Evolutionary conservation across 2,797 vertebrate species (phyloP), one percentile per base, ranked within the genome.

Genomic region (Perodicticus potto): DNA sequence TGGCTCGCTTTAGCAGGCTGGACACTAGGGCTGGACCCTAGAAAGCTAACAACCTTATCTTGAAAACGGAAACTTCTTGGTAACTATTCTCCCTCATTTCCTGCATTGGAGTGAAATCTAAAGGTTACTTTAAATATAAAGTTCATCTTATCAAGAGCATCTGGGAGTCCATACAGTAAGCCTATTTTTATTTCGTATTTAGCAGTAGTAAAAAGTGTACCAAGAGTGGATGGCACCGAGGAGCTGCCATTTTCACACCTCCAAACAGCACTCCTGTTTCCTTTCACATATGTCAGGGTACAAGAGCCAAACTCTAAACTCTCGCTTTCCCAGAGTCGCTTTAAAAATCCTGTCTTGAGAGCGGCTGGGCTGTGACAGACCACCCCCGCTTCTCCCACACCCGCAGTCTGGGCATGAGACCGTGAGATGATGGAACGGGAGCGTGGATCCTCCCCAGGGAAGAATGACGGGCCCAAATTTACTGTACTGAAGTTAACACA

Each of bases 81-180:
- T 81, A 91, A 69, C 93, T 11, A 2, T 70, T 86, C 93, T 93
- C 93, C 59, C 23, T 65, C 84, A 95, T 95, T 96, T 97, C 97
- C 95, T 78, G 72, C 72, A 12, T 65, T 80, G 86, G 76, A 74
- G 70, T 55, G 69, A 96, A 97, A 96, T 85, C 86, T 87, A 97
- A 97, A 97, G 97, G 96, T 97, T 96, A 84, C 67, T 95, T 96
- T 85, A 91, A 96, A 97, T 96, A 82, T 94, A 92, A 97, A 96
- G 97, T 94, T 97, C 97, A 95, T 89, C 89, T 95, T 37, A 84
- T 63, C 84, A 76, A 84, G 80, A 97, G 97, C 97, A 97, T 96
- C 97, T 97, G 96, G 97, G 91, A 73, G 72, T 89, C 86, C 86
- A 90, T 95, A 85, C 94, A 73, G 93, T 84, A 73, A 73, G 40